Evolutionary conservation across 1,140 invertebrate species (phyloP), one percentile per base, ranked within the genome.

Genomic region (Oppia nitens): DNA sequence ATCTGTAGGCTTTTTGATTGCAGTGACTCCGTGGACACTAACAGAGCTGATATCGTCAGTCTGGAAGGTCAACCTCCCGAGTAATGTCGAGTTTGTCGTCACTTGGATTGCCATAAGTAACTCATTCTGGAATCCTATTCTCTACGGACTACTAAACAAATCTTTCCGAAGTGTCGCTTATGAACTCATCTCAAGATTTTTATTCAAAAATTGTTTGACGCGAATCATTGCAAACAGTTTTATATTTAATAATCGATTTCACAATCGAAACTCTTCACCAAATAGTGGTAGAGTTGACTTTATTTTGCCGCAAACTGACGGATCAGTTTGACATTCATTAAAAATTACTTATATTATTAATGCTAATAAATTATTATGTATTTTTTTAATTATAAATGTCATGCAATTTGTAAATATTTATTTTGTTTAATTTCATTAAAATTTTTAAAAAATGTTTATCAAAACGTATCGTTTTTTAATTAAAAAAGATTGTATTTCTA

Each of bases 21-120:
- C 56, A 17, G 29, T 58, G 17, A 28, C 56, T 24, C 56, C 56
- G 17, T 58, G 56, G 56, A 58, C 56, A 4, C 1, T 58, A 47
- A 29, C 29, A 9, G 48, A 54, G 24, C 27, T 58, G n/a, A 28
- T 58, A 11, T 23, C 47, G 4, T 58, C 56, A 17, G 47, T 54
- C 12, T 58, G 47, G 56, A 55, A 58, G 49, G 14, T 21, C 17
- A 21, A 58, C 14, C 20, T 58, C 17, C 23, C 23, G 20, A 1
- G 32, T 12, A 58, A 54, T 29, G 1, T 58, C 17, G 56, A 58
- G 21, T 58, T 58, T 28, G 26, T 54, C 21, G 56, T 20, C 48
- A 58, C 56, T 17, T 58, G 56, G 56, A 58, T 58, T 58, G 56
- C 45, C 14, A 54, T 58, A 28, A 58, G 56, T 26, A 58, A 58